phyloP scores from a whole-genome alignment of 2,888 invertebrate species.

The Ypsolopha sequella region DNA sequence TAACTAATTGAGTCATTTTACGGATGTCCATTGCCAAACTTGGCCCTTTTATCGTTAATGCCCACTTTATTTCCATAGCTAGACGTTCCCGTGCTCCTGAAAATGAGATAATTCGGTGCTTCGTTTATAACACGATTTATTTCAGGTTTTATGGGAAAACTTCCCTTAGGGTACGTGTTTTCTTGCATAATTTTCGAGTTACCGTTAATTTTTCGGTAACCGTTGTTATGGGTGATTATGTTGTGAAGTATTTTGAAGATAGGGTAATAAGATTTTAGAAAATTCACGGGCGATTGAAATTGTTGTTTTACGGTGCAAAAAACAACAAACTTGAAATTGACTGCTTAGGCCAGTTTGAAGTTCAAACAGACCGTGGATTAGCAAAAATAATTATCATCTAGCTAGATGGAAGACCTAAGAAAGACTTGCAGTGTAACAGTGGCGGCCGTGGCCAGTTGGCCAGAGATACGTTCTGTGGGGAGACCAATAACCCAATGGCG shows the following conservation, averaged over 20 bases:
- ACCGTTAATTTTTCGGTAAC: slow-evolving; percentile 17
- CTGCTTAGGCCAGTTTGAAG: no score
- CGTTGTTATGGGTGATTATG: slow-evolving; percentile 1
- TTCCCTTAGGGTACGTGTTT: slow-evolving; percentile 23
- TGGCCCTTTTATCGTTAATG: slow-evolving; percentile 12
- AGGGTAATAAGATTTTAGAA: no score
- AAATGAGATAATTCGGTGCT: slow-evolving; percentile 49
- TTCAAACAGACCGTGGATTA: background rate
- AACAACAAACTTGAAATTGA: no score
- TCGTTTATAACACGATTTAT: slow-evolving; percentile 39
- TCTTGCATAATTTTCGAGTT: slow-evolving; percentile 36
- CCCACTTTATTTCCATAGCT: slow-evolving; percentile 29
- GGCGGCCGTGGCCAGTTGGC: no score
- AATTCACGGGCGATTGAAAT: no score
- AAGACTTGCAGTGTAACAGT: no score
- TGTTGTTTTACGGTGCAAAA: no score
- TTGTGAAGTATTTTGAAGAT: background rate
- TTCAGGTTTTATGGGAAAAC: slow-evolving; percentile 35
- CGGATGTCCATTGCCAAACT: slow-evolving; percentile 7
- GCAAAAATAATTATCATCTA: background rate
- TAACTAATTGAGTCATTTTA: background rate
- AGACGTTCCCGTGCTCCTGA: slow-evolving; percentile 15
- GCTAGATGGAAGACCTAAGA: no score
- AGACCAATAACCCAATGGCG: no score
- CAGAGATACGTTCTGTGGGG: no score